Evolutionary conservation across 1,140 invertebrate species (phyloP).

Genomic region (Drosophila sp.): DNA sequence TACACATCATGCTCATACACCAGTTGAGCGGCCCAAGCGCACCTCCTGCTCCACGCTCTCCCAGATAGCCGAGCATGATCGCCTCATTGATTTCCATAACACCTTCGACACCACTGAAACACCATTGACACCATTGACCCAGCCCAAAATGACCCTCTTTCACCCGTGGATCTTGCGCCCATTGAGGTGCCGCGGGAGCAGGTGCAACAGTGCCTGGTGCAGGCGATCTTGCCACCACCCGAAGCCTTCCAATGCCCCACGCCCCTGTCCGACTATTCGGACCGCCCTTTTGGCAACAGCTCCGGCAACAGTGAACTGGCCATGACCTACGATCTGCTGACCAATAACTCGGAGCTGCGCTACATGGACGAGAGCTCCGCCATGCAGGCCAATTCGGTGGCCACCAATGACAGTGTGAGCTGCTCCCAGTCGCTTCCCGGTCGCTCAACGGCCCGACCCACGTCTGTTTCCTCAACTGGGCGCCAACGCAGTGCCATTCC

Average conservation of each 20-base stretch:
- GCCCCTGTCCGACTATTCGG: slow-evolving; percentile 87
- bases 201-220: slow-evolving; percentile 86
- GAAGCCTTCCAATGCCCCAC: slow-evolving; percentile 89
- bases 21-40: slow-evolving; percentile 69
- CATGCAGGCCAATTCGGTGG: slow-evolving; percentile 87
- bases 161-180: slow-evolving; percentile 84
- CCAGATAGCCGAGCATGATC: slow-evolving; percentile 84
- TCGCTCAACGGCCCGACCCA: slow-evolving; percentile 30
- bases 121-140: slow-evolving; percentile 9
- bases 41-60: slow-evolving; percentile 81
- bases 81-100: slow-evolving; percentile 71
- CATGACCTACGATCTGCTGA: slow-evolving; percentile 90
- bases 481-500: slow-evolving; percentile 53
- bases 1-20: slow-evolving; percentile 45
- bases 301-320: slow-evolving; percentile 80
- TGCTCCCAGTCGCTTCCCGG: slow-evolving; percentile 71
- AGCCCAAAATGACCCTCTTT: slow-evolving; percentile 68
- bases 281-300: slow-evolving; percentile 84
- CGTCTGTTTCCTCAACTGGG: slow-evolving; percentile 75
- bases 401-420: slow-evolving; percentile 88
- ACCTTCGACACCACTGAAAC: slow-evolving; percentile 16
- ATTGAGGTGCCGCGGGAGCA: slow-evolving; percentile 85
- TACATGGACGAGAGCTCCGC: slow-evolving; percentile 96
- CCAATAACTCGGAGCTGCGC: slow-evolving; percentile 91
- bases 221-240: slow-evolving; percentile 90